phyloP scores from a whole-genome alignment of 2,797 vertebrate genomes.

The Heterohyrax brucei region DNA sequence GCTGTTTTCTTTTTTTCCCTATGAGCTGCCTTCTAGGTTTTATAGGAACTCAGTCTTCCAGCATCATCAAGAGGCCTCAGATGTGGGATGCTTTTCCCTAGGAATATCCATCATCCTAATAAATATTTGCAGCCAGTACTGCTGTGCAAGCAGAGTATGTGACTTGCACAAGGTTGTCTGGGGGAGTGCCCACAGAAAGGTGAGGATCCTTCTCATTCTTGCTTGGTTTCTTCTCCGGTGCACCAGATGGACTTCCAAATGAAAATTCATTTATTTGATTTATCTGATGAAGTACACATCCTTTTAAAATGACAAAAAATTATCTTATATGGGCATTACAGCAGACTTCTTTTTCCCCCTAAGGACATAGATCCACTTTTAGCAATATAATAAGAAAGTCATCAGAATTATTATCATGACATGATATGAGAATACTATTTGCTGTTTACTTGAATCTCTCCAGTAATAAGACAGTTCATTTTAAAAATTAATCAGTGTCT shows the following conservation, averaged over 20 bases:
- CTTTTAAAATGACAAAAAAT: constrained; percentile 65
- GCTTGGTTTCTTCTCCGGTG: not conserved
- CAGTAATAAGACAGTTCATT: not conserved
- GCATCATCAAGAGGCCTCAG: not conserved
- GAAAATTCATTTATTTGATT: constrained; percentile 66
- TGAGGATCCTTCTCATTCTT: not conserved
- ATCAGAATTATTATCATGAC: constrained; percentile 21
- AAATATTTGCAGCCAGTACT: not conserved
- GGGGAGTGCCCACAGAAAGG: not conserved
- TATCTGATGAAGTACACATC: constrained; percentile 26
- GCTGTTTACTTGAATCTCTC: not conserved
- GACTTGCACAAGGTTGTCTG: not conserved
- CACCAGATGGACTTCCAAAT: constrained; percentile 65
- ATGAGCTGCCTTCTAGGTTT: not conserved
- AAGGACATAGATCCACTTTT: not conserved
- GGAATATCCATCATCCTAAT: not conserved
- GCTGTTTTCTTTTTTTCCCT: not conserved
- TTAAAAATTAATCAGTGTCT: not conserved
- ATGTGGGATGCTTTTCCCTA: not conserved
- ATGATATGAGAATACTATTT: not conserved
- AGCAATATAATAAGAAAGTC: constrained; percentile 49
- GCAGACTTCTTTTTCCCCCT: not conserved
- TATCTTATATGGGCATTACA: not conserved
- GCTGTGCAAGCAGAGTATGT: not conserved
- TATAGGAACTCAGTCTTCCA: not conserved